These are phyloP conservation scores for Xenopus laevis DNA, from an alignment of 2,113 vertebrate genomes.

Conservation along the genomic window DNA sequence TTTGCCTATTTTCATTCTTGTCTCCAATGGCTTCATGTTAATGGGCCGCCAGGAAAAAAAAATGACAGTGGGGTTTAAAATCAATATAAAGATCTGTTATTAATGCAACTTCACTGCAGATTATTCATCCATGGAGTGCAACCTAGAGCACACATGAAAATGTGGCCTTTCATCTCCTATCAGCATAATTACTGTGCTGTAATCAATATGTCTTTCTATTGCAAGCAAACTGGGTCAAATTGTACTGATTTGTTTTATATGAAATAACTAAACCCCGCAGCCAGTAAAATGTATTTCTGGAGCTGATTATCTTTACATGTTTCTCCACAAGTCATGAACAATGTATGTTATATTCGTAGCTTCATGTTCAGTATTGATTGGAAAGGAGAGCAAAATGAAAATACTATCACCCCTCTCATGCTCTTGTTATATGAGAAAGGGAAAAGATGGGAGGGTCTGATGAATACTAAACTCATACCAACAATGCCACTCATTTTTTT, in stretches of 20 bases:
- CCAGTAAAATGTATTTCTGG: no score
- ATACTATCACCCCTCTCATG: no score
- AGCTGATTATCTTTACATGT: no score
- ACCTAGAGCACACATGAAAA: constrained; percentile 3
- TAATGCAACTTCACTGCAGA: constrained; percentile 11
- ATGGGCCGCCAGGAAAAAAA: constrained; percentile 7
- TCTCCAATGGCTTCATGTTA: constrained; percentile 22
- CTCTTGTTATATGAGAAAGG: no score
- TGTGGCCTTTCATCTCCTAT: constrained; percentile 30
- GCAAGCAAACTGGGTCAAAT: constrained; percentile 1
- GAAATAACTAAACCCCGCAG: no score
- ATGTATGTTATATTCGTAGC: no score
- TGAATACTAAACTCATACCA: no score
- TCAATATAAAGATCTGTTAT: constrained; percentile 39
- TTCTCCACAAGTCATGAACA: no score
- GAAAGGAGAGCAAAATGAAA: no score
- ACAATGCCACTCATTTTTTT: no score
- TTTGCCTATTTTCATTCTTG: neutral
- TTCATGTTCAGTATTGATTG: no score
- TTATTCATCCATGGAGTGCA: constrained; percentile 35
- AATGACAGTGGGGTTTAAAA: constrained; percentile 14
- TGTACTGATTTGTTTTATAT: neutral
- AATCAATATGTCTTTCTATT: constrained; percentile 25
- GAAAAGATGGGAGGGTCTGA: no score
- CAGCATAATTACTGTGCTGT: constrained; percentile 27